Conservation (phyloP, 2,888 invertebrate genomes). For the Acronicta aceris region DNA sequence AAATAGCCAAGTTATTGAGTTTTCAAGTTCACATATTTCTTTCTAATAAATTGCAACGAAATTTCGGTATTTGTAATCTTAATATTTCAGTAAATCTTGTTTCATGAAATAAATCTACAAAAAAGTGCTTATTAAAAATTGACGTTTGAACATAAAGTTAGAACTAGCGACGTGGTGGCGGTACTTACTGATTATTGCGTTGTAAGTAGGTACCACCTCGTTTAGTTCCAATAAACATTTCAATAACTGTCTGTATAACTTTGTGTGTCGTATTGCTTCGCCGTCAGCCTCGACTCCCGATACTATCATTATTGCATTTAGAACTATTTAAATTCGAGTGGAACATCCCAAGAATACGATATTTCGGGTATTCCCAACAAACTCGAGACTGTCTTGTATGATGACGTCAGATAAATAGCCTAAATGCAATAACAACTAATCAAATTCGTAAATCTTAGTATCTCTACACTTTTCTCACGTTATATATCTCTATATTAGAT, state of each 20-base stretch:
- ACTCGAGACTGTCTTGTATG: constrained; percentile 5
- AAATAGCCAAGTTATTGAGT: no score
- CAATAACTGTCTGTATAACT: constrained; percentile 34
- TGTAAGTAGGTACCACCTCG: constrained; percentile 13
- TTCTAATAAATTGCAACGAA: constrained; percentile 15
- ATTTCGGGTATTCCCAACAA: constrained; percentile 4
- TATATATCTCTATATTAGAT: constrained; percentile 67
- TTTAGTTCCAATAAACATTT: not conserved
- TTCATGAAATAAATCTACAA: constrained; percentile 17
- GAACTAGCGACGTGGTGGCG: not conserved
- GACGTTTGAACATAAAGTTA: not conserved
- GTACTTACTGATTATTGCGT: constrained; percentile 16
- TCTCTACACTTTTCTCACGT: constrained; percentile 65
- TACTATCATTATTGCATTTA: constrained; percentile 48
- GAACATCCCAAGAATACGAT: constrained; percentile 10
- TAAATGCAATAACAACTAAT: constrained; percentile 64
- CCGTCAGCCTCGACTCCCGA: constrained; percentile 37
- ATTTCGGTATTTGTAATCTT: constrained; percentile 33
- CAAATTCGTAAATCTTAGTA: constrained; percentile 63
- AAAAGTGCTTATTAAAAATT: not conserved
- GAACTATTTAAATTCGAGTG: constrained; percentile 16
- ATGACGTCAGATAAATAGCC: constrained; percentile 23
- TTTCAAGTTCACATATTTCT: not conserved
- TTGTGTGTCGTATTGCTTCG: constrained; percentile 23
- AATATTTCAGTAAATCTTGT: constrained; percentile 34